Evolutionary conservation across 2,113 vertebrate species (phyloP), one percentile per base, ranked within the genome.

Genomic region (Dicaeum eximium): DNA sequence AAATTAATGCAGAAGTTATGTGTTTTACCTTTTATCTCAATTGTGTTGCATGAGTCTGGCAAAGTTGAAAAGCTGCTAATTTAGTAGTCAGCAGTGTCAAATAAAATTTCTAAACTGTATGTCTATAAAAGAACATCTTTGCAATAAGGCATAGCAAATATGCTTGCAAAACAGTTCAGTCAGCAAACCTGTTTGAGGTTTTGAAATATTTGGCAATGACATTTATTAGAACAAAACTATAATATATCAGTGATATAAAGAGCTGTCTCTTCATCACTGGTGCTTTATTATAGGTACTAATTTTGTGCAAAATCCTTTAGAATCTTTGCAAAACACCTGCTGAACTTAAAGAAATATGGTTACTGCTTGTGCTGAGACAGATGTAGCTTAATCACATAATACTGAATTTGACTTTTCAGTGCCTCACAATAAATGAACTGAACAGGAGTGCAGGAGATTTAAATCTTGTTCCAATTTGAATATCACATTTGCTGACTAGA

Each of bases 321-420:
- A 97, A 97, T 98, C 96, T 97, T 97, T 97, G 80, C 80, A 97
- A 98, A 98, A 98, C 97, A 98, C 97, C 97, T 98, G 98, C 97
- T 97, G 97, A 98, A 98, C 96, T 98, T 97, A 97, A 97, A 98
- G 98, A 98, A 98, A 98, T 98, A 98, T 95, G 95, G 96, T 95
- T 97, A 97, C 94, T 92, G 95, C 95, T 98, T 97, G 94, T 92
- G 71, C 67, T 92, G 88, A 98, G 98, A 98, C 97, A 98, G 97
- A 98, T 98, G 98, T 89, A 97, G 93, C 96, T 98, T 98, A 98
- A 98, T 98, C 97, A 98, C 97, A 98, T 97, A 98, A 98, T 97
- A 97, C 94, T 51, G 86, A 97, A 95, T 97, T 97, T 98, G 97
- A 98, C 97, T 98, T 97, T 96, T 93, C 97, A 79, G 86, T 86